Conservation (phyloP, 2,888 invertebrate species). For the Lomographa bimaculata region DNA sequence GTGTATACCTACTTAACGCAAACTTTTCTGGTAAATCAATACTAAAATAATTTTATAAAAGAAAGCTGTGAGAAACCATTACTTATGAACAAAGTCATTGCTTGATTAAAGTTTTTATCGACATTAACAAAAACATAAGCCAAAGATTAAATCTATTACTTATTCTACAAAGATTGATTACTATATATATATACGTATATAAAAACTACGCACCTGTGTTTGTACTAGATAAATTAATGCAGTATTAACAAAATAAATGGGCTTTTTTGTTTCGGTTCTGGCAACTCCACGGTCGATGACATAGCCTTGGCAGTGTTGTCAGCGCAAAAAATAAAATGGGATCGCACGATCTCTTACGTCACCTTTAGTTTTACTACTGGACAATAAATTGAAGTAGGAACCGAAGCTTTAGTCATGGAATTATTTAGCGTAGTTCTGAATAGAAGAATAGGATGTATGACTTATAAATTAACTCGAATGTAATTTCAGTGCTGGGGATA, state of each 20-base stretch:
- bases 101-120: no score
- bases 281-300: constrained; percentile 60
- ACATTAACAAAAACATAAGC: neutral
- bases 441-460: no score
- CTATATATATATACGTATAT: constrained; percentile 20
- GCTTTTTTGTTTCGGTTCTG: constrained; percentile 45
- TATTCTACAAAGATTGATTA: constrained; percentile 20
- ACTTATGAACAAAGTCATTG: no score
- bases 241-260: constrained; percentile 47
- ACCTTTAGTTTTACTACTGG: constrained; percentile 20
- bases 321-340: constrained; percentile 53
- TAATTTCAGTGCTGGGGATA: no score
- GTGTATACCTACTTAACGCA: no score
- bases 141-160: constrained; percentile 18
- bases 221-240: constrained; percentile 37
- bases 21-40: no score
- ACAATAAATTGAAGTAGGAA: constrained; percentile 4
- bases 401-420: constrained; percentile 3
- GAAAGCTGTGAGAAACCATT: no score
- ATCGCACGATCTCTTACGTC: constrained; percentile 45
- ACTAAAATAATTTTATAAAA: no score
- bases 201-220: constrained; percentile 33
- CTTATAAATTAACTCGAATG: no score
- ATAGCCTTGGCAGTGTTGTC: constrained; percentile 57
- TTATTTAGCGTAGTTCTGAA: constrained; percentile 6